phyloP scores from a whole-genome alignment of 2,888 invertebrate genomes.

The Scaeva pyrastri region DNA sequence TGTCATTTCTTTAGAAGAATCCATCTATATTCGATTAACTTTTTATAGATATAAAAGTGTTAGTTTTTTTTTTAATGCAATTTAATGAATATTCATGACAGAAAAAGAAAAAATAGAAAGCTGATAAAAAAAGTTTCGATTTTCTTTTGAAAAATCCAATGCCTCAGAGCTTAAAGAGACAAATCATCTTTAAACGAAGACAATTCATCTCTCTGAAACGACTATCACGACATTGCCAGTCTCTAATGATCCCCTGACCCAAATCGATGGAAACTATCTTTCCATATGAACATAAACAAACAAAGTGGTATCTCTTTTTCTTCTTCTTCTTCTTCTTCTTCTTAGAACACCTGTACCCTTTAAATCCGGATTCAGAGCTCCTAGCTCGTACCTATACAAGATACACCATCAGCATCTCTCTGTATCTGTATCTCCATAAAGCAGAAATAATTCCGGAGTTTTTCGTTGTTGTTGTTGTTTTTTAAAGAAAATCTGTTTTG shows the following conservation, averaged over 20 bases:
- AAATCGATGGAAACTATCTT: constrained; percentile 52
- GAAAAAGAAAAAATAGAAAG: constrained; percentile 45
- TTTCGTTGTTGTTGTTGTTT: no score
- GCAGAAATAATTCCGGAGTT: constrained; percentile 42
- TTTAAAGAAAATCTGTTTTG: constrained; percentile 41
- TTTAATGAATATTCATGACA: constrained; percentile 27
- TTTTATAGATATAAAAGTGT: not conserved
- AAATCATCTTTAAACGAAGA: constrained; percentile 15
- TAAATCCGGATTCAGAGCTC: constrained; percentile 1
- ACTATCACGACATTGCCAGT: constrained; percentile 36
- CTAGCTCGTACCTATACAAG: not conserved
- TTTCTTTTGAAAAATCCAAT: not conserved
- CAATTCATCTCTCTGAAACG: constrained; percentile 36
- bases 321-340: not conserved
- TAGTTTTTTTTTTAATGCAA: constrained; percentile 8
- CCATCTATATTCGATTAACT: not conserved
- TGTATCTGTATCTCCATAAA: constrained; percentile 36
- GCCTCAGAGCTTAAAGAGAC: not conserved
- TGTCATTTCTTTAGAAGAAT: constrained; percentile 21
- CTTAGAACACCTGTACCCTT: constrained; percentile 37
- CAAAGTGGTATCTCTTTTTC: not conserved
- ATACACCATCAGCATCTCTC: not conserved
- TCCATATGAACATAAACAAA: not conserved
- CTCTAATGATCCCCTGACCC: constrained; percentile 70
- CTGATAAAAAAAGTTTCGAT: constrained; percentile 25